Conservation (phyloP, 2,888 invertebrate species). For the Druceiella hillmani region DNA sequence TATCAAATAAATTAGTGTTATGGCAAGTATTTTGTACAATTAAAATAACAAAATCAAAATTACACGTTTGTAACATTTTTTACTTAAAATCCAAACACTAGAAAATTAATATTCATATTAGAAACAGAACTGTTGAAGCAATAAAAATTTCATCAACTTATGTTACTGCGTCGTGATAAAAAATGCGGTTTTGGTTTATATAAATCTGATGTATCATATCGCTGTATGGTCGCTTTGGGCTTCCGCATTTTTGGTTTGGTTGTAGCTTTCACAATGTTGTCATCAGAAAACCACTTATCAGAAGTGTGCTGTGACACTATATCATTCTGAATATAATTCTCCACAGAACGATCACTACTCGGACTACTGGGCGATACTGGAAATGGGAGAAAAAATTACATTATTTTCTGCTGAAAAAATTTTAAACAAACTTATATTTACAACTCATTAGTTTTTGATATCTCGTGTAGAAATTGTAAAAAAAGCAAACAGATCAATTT, state of each 20-base stretch:
- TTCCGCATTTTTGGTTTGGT: conserved; percentile 27
- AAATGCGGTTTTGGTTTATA: conserved; percentile 47
- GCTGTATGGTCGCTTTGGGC: conserved; percentile 33
- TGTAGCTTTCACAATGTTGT: background rate
- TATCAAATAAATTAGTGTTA: no score
- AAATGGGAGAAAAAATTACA: conserved; percentile 18
- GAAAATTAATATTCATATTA: no score
- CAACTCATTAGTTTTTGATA: no score
- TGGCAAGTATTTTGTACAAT: no score
- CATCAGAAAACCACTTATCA: conserved; percentile 32
- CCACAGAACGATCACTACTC: conserved; percentile 47
- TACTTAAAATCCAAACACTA: no score
- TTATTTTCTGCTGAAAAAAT: conserved; percentile 1
- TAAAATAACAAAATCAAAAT: no score
- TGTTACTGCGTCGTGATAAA: conserved; percentile 36
- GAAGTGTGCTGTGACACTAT: conserved; percentile 22
- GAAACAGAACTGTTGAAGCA: no score
- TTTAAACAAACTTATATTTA: no score
- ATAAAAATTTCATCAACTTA: no score
- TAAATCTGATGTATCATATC: conserved; percentile 41
- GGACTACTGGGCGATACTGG: conserved; percentile 43
- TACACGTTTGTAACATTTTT: no score
- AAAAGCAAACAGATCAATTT: no score
- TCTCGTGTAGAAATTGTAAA: no score
- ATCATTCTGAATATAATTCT: conserved; percentile 40